Evolutionary conservation across 2,797 vertebrate species (phyloP), one percentile per base, ranked within the genome.

Genomic region (Gorsachius magnificus): DNA sequence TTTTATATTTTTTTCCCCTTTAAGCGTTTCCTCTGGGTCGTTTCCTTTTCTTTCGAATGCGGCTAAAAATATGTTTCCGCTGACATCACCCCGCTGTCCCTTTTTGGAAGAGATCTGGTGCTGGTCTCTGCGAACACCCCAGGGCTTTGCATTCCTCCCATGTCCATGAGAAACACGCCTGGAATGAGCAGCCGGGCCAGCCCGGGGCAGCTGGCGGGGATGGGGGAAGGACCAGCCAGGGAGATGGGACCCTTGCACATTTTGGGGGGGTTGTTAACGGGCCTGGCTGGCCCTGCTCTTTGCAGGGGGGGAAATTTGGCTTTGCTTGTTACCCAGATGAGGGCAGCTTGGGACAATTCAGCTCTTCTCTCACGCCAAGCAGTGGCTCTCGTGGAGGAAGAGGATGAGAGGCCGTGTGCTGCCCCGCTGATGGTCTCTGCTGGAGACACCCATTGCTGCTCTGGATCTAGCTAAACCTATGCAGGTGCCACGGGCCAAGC

Each of bases 51-150:
- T 35, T 64, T 85, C 11, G 46, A 92, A 45, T 8, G 31, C 0
- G 26, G 83, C 95, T 97, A 97, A 94, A 97, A 97, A 97, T 97
- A 96, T 7, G 48, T 87, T 97, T 97, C 95, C 93, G 63, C 95
- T 97, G 96, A 98, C 97, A 97, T 97, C 97, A 97, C 72, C 64
- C 79, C 11, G 11, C 45, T 83, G 93, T 95, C 90, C 94, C 93
- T 82, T 76, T 80, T 94, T 2, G 9, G 87, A n/a, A 85, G 65
- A 33, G 90, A 63, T 36, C 66, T 76, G 82, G 8, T 71, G 57
- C 68, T 68, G n/a, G 15, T 61, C 58, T 68, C 77, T 28, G 9
- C 19, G 74, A 90, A 29, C 84, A 84, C 94, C 90, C 97, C 83
- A 82, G 90, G 90, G 95, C 95, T 91, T 94, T 92, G 70, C 91